These are phyloP conservation scores for Temnothorax ravouxi DNA, from an alignment of 2,888 invertebrate genomes.

Conservation along the genomic window DNA sequence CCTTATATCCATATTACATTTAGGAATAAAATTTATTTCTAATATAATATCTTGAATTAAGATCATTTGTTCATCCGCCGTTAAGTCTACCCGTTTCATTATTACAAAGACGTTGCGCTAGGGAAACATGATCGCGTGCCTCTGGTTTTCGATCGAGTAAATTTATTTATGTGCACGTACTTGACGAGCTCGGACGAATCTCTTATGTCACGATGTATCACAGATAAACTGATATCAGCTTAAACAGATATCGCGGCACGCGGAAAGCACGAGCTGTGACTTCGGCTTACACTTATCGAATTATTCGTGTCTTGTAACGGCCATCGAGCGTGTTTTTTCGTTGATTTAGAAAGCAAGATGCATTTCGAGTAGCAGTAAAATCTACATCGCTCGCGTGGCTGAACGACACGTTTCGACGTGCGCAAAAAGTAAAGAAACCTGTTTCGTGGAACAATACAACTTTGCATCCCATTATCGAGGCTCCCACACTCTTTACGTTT, in stretches of 20 bases:
- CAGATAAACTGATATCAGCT: background rate
- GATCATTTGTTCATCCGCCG: background rate
- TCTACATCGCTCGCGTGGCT: constrained; percentile 2
- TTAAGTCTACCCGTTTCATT: background rate
- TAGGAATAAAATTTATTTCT: too few relatives aligned
- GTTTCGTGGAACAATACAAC: background rate
- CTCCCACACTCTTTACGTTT: background rate
- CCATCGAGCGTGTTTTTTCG: background rate
- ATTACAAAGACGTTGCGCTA: background rate
- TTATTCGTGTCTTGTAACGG: background rate
- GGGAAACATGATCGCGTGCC: background rate
- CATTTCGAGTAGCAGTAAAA: background rate
- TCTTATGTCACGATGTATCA: background rate
- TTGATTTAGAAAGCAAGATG: background rate
- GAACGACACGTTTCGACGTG: background rate
- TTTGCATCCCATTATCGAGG: background rate
- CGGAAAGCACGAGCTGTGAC: background rate
- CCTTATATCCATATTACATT: too few relatives aligned
- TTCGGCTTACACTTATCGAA: background rate
- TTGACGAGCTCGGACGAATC: background rate
- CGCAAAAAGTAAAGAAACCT: background rate
- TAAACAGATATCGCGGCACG: background rate
- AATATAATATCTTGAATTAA: too few relatives aligned
- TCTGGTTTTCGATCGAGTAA: background rate
- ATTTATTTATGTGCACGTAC: background rate